Evolutionary conservation across 2,888 invertebrate genomes (phyloP).

Genomic region (Timema cristinae): DNA sequence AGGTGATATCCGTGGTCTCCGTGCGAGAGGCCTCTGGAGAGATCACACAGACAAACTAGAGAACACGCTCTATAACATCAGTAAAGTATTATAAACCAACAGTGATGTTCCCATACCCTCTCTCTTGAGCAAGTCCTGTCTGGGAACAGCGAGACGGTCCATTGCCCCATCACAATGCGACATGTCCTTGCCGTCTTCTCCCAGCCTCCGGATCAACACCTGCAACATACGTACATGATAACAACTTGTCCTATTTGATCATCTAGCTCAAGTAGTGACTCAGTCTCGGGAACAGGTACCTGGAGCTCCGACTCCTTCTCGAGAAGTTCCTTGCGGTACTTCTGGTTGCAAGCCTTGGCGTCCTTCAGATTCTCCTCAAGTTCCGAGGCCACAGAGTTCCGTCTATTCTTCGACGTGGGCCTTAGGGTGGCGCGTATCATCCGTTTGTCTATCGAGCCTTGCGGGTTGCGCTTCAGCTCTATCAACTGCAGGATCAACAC

Average conservation of each 20-base stretch:
- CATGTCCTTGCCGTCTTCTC: conserved; percentile 50
- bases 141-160: conserved; percentile 44
- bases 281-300: conserved; percentile 43
- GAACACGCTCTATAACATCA: neutral
- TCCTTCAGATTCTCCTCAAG: conserved; percentile 78
- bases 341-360: conserved; percentile 77
- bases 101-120: conserved; percentile 40
- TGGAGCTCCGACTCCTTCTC: conserved; percentile 81
- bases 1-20: conserved; percentile 52
- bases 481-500: conserved; percentile 63
- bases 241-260: neutral
- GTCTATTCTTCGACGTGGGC: conserved; percentile 74
- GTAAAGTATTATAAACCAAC: neutral
- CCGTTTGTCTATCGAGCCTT: conserved; percentile 76
- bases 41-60: conserved; percentile 7
- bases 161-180: conserved; percentile 34
- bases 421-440: conserved; percentile 83
- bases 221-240: conserved; percentile 39
- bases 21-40: conserved; percentile 47
- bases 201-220: conserved; percentile 64
- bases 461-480: conserved; percentile 81
- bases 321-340: conserved; percentile 74
- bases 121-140: conserved; percentile 43
- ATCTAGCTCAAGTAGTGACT: neutral
- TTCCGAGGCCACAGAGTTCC: conserved; percentile 79